Conservation (phyloP, 1,140 invertebrate species). For the Aphis gossypii region DNA sequence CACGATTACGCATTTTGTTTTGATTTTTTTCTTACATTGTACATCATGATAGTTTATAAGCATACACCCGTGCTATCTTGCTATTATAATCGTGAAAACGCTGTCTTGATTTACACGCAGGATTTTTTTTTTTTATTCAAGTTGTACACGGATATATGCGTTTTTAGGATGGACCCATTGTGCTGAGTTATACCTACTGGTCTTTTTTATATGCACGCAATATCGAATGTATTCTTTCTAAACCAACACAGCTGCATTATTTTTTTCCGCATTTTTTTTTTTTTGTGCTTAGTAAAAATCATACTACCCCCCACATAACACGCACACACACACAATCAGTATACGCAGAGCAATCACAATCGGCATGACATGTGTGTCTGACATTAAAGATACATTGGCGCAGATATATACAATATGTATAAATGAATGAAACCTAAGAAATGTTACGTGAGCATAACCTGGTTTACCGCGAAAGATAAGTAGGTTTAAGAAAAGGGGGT, state of each 20-base stretch:
- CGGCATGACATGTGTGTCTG: constrained; percentile 42
- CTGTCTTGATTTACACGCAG: constrained; percentile 36
- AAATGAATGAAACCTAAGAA: constrained; percentile 20
- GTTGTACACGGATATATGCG: neutral
- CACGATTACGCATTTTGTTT: constrained; percentile 1
- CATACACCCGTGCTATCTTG: constrained; percentile 36
- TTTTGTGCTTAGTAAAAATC: constrained; percentile 28
- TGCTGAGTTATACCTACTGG: neutral
- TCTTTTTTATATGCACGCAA: constrained; percentile 53
- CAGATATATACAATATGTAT: constrained; percentile 21
- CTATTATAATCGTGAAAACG: constrained; percentile 23
- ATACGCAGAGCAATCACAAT: constrained; percentile 27
- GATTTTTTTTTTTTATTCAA: constrained; percentile 33
- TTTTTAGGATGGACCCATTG: constrained; percentile 38
- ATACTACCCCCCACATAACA: constrained; percentile 34
- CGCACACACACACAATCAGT: neutral
- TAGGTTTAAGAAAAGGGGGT: constrained; percentile 23
- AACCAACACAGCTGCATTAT: constrained; percentile 54
- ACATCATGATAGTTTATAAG: neutral
- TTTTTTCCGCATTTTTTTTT: constrained; percentile 50
- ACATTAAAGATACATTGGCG: constrained; percentile 40
- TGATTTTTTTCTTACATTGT: neutral
- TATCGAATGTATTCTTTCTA: constrained; percentile 49
- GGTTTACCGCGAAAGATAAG: constrained; percentile 53
- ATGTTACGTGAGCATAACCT: constrained; percentile 24